Evolutionary conservation across 2,888 invertebrate genomes (phyloP).

Genomic region (Clunio marinus): DNA sequence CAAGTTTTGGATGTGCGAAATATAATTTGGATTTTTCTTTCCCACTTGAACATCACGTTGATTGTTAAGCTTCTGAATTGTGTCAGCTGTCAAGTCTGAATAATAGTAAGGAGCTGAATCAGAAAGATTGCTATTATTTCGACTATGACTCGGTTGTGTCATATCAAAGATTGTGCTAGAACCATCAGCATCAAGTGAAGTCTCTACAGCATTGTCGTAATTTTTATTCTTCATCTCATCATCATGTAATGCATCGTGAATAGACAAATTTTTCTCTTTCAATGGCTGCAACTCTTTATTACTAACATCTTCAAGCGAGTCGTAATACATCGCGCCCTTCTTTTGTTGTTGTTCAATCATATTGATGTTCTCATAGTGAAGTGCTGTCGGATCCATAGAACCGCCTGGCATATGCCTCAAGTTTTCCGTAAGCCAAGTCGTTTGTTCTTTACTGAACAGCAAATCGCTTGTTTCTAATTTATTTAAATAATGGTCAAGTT

Average conservation of each 20-base stretch:
- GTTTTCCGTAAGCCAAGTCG: slow-evolving; percentile 24
- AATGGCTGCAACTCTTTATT: slow-evolving; percentile 40
- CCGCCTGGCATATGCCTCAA: slow-evolving; percentile 7
- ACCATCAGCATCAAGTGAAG: slow-evolving; percentile 41
- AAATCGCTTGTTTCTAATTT: slow-evolving; percentile 58
- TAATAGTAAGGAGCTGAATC: slow-evolving; percentile 78
- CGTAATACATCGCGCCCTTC: slow-evolving; percentile 26
- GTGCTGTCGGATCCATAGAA: slow-evolving; percentile 13
- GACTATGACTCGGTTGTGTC: slow-evolving; percentile 55
- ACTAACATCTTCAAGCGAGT: slow-evolving; percentile 37
- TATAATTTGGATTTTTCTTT: slow-evolving; percentile 60
- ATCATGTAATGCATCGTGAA: slow-evolving; percentile 42
- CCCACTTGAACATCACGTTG: slow-evolving; percentile 61
- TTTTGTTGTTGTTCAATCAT: slow-evolving; percentile 18
- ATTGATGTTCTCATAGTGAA: slow-evolving; percentile 37
- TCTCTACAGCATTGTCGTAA: slow-evolving; percentile 40
- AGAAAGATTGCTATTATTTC: slow-evolving; percentile 58
- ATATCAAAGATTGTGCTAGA: slow-evolving; percentile 43
- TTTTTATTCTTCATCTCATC: slow-evolving; percentile 43
- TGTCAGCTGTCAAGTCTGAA: slow-evolving; percentile 62
- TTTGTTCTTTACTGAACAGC: slow-evolving; percentile 45
- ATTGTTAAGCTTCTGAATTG: slow-evolving; percentile 60
- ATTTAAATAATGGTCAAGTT: slow-evolving; percentile 65
- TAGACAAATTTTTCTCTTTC: slow-evolving; percentile 42
- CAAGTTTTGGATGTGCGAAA: slow-evolving; percentile 69